Conservation (phyloP, 2,888 invertebrate genomes). For the Rosalia funebris region DNA sequence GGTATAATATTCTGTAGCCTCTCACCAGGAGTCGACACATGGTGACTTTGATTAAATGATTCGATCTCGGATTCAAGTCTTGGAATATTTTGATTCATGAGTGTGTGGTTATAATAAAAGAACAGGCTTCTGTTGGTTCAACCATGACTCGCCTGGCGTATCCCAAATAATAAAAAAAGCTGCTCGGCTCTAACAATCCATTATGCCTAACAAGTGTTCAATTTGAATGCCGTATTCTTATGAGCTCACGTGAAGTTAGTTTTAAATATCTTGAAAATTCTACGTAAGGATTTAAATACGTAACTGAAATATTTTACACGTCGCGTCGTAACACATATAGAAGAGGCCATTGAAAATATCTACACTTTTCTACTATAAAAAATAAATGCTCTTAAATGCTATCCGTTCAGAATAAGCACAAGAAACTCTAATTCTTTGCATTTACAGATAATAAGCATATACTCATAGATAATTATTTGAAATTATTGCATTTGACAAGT, state of each 20-base stretch:
- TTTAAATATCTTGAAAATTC: slow-evolving; percentile 1
- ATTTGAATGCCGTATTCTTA: slow-evolving; percentile 11
- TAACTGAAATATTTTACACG: neutral
- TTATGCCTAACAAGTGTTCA: slow-evolving; percentile 24
- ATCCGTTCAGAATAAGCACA: neutral
- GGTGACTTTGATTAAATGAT: slow-evolving; percentile 63
- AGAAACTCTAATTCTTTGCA: too few species aligned
- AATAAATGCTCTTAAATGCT: neutral
- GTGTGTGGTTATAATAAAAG: slow-evolving; percentile 56
- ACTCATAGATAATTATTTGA: too few species aligned
- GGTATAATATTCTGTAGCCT: slow-evolving; percentile 51
- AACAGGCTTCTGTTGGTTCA: slow-evolving; percentile 56
- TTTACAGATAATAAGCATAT: too few species aligned
- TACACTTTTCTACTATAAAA: neutral
- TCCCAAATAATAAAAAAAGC: slow-evolving; percentile 27
- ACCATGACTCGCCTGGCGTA: slow-evolving; percentile 29
- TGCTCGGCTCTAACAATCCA: slow-evolving; percentile 21
- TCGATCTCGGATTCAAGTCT: slow-evolving; percentile 61
- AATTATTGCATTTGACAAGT: too few species aligned
- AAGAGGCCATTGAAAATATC: neutral
- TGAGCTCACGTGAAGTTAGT: neutral
- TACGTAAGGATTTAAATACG: neutral
- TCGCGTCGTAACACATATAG: neutral
- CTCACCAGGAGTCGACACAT: slow-evolving; percentile 63
- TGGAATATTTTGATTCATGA: slow-evolving; percentile 61